Base-by-base conservation (phyloP, 37 sponge, comb jelly and placozoan genomes). In the Halisarca cf. caerulea region DNA sequence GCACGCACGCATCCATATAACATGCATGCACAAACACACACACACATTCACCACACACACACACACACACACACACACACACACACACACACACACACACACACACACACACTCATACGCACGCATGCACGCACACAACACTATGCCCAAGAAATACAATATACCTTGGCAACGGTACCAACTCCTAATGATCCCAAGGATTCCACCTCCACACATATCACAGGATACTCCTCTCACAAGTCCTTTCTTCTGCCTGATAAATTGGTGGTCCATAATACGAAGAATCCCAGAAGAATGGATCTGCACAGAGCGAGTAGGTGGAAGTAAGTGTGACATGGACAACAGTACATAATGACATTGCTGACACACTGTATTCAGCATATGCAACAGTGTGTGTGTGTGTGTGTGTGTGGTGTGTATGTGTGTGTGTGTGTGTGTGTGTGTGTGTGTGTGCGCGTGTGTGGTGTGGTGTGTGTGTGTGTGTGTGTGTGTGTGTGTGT, bases 121-220 rank as follows among this genome's bases (percentile, higher is more conserved):
- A 25, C 34, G 24, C 9, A 73, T 8, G 6, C 5, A 25, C 77
- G 27, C 44, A 35, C 34, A 25, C 14, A 32, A 11, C 28, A 30
- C 70, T 24, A 30, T 14, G 11, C 9, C n/a, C n/a, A n/a, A n/a
- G n/a, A n/a, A n/a, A 11, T 11, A 47, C 51, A 6, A 47, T 11
- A 28, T 53, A 88, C 91, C 51, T 44, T 84, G 74, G 68, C 88
- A 87, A 25, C 40, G 32, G 66, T 81, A 87, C 93, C 93, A 93
- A 23, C 25, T 40, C 47, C 79, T 74, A 2, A 87, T 60, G 34
- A 89, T 33, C 5, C 90, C 80, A 14, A 68, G 59, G 42, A 93
- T 57, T 77, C 38, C 71, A 38, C 40, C 86, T 39, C 84, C 75
- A 80, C 93, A 93, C 27, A 70, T 78, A 69, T 89, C 90, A 81